Evolutionary conservation across 2,113 vertebrate species (phyloP).

Genomic region (Sinosuthora webbiana): DNA sequence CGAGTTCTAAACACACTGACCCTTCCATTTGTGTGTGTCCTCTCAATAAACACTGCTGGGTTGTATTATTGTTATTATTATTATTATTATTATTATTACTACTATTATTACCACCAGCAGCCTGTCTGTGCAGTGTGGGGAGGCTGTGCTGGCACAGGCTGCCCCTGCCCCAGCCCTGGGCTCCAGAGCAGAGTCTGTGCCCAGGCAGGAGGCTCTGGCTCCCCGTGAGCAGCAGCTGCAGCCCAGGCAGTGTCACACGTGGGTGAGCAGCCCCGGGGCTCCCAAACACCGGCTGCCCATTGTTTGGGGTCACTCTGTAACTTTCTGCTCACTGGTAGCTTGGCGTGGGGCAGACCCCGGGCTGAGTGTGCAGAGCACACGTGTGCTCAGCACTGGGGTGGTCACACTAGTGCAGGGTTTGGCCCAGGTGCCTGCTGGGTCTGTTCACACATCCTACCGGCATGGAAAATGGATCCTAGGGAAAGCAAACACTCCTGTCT

Average conservation of each 20-base stretch:
- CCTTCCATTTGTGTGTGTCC: neutral
- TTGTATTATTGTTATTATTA: neutral
- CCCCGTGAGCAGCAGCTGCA: neutral
- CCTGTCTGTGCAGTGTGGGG: rapidly evolving
- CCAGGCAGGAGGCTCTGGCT: neutral
- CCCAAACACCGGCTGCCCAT: rapidly evolving
- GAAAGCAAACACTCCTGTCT: neutral
- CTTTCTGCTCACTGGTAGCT: rapidly evolving
- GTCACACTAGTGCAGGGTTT: rapidly evolving
- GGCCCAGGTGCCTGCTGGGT: neutral
- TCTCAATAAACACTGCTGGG: neutral
- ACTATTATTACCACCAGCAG: neutral
- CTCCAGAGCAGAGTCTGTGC: neutral
- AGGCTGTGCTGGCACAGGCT: neutral
- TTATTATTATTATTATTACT: neutral
- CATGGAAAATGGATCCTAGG: neutral
- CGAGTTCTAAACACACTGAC: neutral
- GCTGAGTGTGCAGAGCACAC: neutral
- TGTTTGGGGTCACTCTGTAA: neutral
- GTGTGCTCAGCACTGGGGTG: rapidly evolving
- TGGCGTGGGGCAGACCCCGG: rapidly evolving
- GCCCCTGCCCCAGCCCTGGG: neutral
- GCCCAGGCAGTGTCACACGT: neutral
- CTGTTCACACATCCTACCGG: neutral
- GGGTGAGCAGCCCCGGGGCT: neutral